Base-by-base conservation (phyloP, 1,140 invertebrate species). In the Drosophila hydei region DNA sequence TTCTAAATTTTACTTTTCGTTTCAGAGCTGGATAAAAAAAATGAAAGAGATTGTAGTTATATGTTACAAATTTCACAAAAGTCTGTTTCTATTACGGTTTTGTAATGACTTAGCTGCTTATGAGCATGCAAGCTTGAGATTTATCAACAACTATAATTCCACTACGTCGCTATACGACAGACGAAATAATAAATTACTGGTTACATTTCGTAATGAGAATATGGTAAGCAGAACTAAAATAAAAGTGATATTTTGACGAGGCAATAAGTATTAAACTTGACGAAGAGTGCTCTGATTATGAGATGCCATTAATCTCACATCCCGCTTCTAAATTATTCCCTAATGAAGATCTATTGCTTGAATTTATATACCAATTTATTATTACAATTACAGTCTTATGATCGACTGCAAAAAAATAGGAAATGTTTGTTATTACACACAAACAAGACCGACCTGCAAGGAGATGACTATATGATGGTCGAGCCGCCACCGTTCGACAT, bases 191-290 rank as follows among this genome's bases (percentile, higher is more conserved):
- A 94, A 94, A 69, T 92, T 96, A 18, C 79, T 96, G 48, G 95
- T 95, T 1, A 96, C 95, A 54, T 96, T 96, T 92, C 93, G 95
- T 30, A 96, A 96, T 92, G 95, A 95, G 80, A 95, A 96, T 79
- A 93, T 95, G 92, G 93, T 94, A 71, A 77, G 80, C 16, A 38
- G 4, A 38, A 38, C 3, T 14, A 38, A 38, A 38, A 38, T 14
- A 38, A n/a, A 38, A 14, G 2, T 38, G 14, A 2, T 42, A 42
- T 42, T 7, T 42, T 42, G 5, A 4, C 6, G 7, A 7, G 6
- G 25, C 3, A 5, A 6, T 27, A 33, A 33, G n/a, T n/a, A n/a
- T n/a, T n/a, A 11, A 33, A 33, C 0, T 8, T 7, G 5, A 27
- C 1, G 25, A 6, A 6, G 7, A 33, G 9, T 11, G 30, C 9